Evolutionary conservation across 2,797 vertebrate genomes (phyloP).

Genomic region (Mormyrops attenuatus): DNA sequence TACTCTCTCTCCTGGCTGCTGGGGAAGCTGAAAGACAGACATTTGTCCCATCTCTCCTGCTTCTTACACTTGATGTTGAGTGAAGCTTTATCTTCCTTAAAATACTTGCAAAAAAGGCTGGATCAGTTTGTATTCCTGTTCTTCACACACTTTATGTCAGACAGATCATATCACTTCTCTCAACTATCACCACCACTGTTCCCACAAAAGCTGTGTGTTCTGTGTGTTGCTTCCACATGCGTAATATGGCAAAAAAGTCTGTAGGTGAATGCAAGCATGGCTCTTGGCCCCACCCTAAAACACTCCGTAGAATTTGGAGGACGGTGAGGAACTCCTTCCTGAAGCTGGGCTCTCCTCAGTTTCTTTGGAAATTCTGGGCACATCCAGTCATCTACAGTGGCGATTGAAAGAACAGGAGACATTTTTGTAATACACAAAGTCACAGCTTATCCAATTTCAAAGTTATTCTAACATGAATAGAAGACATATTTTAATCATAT

Average conservation of each 20-base stretch:
- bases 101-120: background rate
- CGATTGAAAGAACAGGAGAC: too few species aligned
- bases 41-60: background rate
- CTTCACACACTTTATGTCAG: background rate
- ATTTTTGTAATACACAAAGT: too few species aligned
- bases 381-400: background rate
- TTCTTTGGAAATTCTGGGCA: background rate
- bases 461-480: too few species aligned
- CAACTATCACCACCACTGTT: background rate
- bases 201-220: background rate
- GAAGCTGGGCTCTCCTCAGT: constrained; percentile 1
- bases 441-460: too few species aligned
- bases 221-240: background rate
- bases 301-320: background rate
- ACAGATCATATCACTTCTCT: background rate
- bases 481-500: too few species aligned
- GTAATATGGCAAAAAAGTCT: background rate
- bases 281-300: background rate
- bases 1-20: background rate
- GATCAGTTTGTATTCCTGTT: background rate
- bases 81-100: background rate
- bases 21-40: background rate
- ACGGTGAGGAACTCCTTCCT: background rate
- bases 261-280: background rate
- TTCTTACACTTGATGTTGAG: background rate